Conservation (phyloP, 1,140 invertebrate genomes). For the Apolygus lucorum region DNA sequence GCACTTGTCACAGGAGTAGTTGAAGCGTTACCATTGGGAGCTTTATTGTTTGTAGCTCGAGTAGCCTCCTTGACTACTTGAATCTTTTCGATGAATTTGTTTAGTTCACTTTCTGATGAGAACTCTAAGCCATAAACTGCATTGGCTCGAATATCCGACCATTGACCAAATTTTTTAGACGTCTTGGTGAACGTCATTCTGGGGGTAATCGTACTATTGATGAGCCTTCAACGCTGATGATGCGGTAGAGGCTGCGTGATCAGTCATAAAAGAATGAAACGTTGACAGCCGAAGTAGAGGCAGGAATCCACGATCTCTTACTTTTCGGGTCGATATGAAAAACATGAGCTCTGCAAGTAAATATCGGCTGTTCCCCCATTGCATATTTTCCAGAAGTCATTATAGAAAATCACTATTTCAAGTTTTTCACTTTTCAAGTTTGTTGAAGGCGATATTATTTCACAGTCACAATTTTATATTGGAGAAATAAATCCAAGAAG, state of each 20-base stretch:
- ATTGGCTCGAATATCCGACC: slow-evolving; percentile 94
- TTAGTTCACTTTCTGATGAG: slow-evolving; percentile 85
- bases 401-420: no score
- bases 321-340: slow-evolving; percentile 99
- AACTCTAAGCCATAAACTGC: slow-evolving; percentile 97
- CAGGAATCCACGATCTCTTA: slow-evolving; percentile 97
- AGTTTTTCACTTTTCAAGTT: no score
- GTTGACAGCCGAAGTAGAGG: slow-evolving; percentile 85
- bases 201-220: slow-evolving; percentile 95
- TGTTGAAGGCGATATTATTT: no score
- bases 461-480: no score
- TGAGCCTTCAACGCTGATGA: slow-evolving; percentile 96
- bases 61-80: slow-evolving; percentile 96
- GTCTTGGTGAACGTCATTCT: slow-evolving; percentile 99
- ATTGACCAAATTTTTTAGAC: slow-evolving; percentile 98
- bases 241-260: slow-evolving; percentile 87
- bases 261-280: slow-evolving; percentile 97
- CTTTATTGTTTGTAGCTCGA: slow-evolving; percentile 55
- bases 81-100: slow-evolving; percentile 98
- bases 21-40: slow-evolving; percentile 46
- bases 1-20: slow-evolving; percentile 72
- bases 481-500: no score
- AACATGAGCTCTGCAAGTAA: slow-evolving; percentile 95
- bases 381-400: slow-evolving; percentile 56
- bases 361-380: slow-evolving; percentile 89